Evolutionary conservation across 2,113 vertebrate species (phyloP).

Genomic region (Ceratotherium simum): DNA sequence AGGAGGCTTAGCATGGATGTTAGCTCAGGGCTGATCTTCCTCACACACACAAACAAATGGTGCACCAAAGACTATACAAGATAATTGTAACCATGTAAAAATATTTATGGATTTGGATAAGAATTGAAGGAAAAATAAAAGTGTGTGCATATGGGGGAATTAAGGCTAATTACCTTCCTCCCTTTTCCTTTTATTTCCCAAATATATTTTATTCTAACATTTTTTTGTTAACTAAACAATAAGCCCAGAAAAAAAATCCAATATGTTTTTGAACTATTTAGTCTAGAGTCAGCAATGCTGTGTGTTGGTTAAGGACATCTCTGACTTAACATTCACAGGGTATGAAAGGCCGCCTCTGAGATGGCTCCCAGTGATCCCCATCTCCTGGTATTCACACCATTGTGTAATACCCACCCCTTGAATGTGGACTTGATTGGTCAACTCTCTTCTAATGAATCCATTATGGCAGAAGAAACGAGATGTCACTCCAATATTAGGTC

Average conservation of each 20-base stretch:
- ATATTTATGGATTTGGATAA: not conserved
- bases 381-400: not conserved
- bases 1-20: no score
- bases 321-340: not conserved
- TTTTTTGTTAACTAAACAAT: not conserved
- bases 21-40: no score
- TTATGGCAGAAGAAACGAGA: not conserved
- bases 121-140: not conserved
- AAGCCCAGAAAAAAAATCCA: not conserved
- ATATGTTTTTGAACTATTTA: not conserved
- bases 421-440: no score
- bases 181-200: not conserved
- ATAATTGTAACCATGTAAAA: not conserved
- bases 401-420: no score
- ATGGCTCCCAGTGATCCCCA: fast-evolving
- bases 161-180: not conserved
- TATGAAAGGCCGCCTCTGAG: not conserved
- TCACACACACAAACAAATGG: not conserved
- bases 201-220: not conserved
- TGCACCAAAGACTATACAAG: not conserved
- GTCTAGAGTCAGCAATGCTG: not conserved
- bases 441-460: not conserved
- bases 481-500: not conserved
- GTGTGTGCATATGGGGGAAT: not conserved
- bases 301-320: not conserved